These are phyloP conservation scores for Rissa tridactyla DNA, from an alignment of 2,113 vertebrate species.

Conservation along the genomic window DNA sequence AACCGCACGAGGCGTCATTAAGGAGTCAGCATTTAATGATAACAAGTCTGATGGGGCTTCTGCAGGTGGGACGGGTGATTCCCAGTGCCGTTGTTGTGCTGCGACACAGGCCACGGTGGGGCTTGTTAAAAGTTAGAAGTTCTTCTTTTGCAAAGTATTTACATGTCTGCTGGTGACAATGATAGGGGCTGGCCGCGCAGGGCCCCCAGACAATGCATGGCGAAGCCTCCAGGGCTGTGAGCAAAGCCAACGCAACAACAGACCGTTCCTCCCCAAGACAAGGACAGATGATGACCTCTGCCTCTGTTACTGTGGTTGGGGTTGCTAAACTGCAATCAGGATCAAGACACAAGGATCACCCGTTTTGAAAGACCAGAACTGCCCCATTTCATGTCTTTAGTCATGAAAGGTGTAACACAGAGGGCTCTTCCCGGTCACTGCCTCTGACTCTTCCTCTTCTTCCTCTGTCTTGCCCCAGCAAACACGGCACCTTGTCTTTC, in stretches of 20 bases:
- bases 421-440: background rate
- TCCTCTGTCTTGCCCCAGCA: background rate
- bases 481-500: background rate
- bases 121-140: background rate
- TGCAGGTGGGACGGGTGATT: background rate
- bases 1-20: background rate
- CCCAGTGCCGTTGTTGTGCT: background rate
- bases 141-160: background rate
- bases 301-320: background rate
- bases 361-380: background rate
- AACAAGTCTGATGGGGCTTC: background rate
- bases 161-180: background rate
- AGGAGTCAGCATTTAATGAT: background rate
- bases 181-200: background rate
- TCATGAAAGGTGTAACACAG: no score
- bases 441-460: background rate
- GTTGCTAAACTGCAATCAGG: background rate
- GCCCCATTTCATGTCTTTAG: background rate
- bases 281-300: background rate
- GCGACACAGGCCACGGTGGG: background rate
- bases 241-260: background rate
- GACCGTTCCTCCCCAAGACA: background rate
- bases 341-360: background rate
- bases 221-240: background rate
- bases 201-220: no score